These are phyloP conservation scores for Myotis lucifugus DNA, from an alignment of 2,113 vertebrate genomes.

Conservation along the genomic window DNA sequence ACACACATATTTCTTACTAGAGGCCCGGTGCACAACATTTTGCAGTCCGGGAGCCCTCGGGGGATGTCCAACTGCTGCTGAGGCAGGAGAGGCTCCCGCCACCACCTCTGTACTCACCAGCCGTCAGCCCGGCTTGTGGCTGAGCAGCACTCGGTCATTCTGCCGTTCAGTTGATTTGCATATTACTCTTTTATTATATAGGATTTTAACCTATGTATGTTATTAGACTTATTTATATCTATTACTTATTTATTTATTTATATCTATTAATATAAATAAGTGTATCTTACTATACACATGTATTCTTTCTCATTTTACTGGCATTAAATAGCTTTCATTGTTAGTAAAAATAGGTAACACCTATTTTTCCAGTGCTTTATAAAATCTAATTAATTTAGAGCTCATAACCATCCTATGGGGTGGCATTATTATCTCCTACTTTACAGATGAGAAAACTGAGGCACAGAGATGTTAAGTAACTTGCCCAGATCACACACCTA, in stretches of 20 bases:
- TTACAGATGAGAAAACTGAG: slow-evolving; percentile 27
- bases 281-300: not conserved
- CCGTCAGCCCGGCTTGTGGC: no score
- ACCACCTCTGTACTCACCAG: no score
- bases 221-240: not conserved
- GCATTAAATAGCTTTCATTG: not conserved
- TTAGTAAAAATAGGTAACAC: slow-evolving; percentile 25
- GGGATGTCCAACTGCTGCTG: no score
- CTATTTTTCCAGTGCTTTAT: not conserved
- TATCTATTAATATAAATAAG: not conserved
- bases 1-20: not conserved
- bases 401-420: not conserved
- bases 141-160: no score
- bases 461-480: not conserved
- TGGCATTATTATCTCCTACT: not conserved
- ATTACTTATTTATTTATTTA: not conserved
- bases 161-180: no score
- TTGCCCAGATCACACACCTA: not conserved
- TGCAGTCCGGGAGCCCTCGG: no score
- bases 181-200: no score
- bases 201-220: no score
- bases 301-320: slow-evolving; percentile 48
- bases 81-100: no score
- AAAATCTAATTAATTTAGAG: not conserved
- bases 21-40: no score